Conservation (phyloP, 2,888 invertebrate species). For the Drosophila mimetica region DNA sequence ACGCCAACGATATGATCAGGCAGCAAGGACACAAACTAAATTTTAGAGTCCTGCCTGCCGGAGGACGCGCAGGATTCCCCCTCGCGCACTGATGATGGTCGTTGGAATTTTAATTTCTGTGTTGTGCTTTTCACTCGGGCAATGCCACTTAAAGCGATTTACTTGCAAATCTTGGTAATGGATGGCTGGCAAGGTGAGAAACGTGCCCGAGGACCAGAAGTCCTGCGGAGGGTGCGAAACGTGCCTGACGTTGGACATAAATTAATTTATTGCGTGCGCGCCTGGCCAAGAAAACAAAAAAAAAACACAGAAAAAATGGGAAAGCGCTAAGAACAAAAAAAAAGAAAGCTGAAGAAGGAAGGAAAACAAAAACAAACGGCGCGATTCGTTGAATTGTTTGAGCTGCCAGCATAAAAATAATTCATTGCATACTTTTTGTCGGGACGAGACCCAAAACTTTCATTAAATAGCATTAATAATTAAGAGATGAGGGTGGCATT, state of each 20-base stretch:
- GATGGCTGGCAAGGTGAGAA: constrained; percentile 75
- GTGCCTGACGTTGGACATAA: constrained; percentile 74
- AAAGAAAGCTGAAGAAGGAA: constrained; percentile 19
- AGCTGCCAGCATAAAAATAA: constrained; percentile 63
- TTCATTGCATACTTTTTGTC: constrained; percentile 71
- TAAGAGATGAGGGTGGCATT: constrained; percentile 55
- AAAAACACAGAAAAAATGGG: constrained; percentile 28
- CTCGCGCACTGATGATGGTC: constrained; percentile 38
- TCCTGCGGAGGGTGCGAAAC: constrained; percentile 60
- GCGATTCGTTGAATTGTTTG: constrained; percentile 40
- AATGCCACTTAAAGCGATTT: constrained; percentile 75
- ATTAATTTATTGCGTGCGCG: constrained; percentile 81
- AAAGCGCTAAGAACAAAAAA: constrained; percentile 37
- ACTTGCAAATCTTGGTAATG: constrained; percentile 75
- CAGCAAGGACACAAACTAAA: constrained; percentile 50
- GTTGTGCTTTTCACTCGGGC: constrained; percentile 52
- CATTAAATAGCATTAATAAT: constrained; percentile 73
- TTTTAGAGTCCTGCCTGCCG: constrained; percentile 46
- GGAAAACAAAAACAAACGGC: constrained; percentile 42
- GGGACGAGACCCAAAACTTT: constrained; percentile 53
- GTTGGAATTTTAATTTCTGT: constrained; percentile 74
- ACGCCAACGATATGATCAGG: constrained; percentile 64
- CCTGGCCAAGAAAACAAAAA: constrained; percentile 65
- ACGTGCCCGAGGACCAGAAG: constrained; percentile 56
- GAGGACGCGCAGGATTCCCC: constrained; percentile 7